These are phyloP conservation scores for Colaptes auratus DNA, from an alignment of 2,113 vertebrate species.

Conservation along the genomic window DNA sequence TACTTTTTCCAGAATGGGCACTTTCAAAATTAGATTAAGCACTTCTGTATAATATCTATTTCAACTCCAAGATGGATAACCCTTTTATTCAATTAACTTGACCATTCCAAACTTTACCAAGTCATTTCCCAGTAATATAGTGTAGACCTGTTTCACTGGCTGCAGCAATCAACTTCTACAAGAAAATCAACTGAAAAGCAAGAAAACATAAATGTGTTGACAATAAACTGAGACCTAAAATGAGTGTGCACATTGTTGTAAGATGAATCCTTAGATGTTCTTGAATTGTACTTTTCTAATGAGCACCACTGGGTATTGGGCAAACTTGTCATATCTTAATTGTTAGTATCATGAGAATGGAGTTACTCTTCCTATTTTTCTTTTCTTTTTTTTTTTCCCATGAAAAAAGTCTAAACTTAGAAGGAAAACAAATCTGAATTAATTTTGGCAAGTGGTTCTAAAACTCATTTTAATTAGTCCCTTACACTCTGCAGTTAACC, in stretches of 20 bases:
- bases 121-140: neutral
- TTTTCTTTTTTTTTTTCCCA: constrained; percentile 6
- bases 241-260: neutral
- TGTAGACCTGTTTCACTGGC: neutral
- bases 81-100: constrained; percentile 53
- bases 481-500: constrained; percentile 24
- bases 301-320: constrained; percentile 8
- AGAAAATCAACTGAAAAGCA: neutral
- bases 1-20: constrained; percentile 37
- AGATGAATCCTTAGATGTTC: neutral
- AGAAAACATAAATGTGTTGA: neutral
- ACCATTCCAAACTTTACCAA: constrained; percentile 8
- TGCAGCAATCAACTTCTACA: neutral
- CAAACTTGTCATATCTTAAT: neutral
- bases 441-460: constrained; percentile 41
- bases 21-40: constrained; percentile 49
- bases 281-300: constrained; percentile 51
- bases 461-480: constrained; percentile 56
- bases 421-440: constrained; percentile 48
- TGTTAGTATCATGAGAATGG: constrained; percentile 13
- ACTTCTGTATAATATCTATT: constrained; percentile 32
- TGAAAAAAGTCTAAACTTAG: constrained; percentile 35
- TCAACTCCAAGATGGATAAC: constrained; percentile 42
- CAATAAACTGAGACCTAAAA: neutral
- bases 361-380: constrained; percentile 37